These are phyloP conservation scores for Enteromius anoplus DNA, from an alignment of 2,797 vertebrate genomes.

Conservation along the genomic window DNA sequence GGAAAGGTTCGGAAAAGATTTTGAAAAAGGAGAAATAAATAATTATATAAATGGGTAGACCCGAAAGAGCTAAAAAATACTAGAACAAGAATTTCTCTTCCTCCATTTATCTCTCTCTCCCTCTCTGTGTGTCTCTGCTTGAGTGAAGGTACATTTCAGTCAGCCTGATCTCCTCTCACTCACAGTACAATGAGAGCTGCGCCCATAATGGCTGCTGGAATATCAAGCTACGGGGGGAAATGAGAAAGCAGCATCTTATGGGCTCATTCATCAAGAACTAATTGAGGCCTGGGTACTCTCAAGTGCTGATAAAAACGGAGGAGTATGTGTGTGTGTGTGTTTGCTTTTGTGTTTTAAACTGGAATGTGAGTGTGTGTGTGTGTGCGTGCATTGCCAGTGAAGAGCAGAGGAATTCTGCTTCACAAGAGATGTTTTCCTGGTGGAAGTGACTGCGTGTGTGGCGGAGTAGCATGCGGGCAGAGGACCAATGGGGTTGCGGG, in stretches of 20 bases:
- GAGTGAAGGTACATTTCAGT: constrained; percentile 50
- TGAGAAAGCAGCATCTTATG: constrained; percentile 93
- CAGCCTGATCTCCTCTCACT: constrained; percentile 75
- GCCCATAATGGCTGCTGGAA: constrained; percentile 92
- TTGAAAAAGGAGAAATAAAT: background rate
- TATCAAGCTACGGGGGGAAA: constrained; percentile 91
- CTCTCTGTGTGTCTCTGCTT: constrained; percentile 19
- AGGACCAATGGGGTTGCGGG: constrained; percentile 66
- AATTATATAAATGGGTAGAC: background rate
- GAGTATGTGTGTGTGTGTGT: constrained; percentile 52
- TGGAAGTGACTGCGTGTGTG: constrained; percentile 83
- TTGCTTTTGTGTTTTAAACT: constrained; percentile 47
- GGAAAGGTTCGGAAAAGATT: background rate
- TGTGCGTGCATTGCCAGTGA: constrained; percentile 70
- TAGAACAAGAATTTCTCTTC: background rate
- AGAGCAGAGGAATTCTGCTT: constrained; percentile 83
- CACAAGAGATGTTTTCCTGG: constrained; percentile 84
- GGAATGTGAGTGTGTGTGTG: constrained; percentile 39
- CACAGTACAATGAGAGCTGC: constrained; percentile 89
- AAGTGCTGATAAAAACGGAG: constrained; percentile 88
- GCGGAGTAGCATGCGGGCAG: constrained; percentile 79
- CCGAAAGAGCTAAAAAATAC: constrained; percentile 7
- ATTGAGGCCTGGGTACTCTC: constrained; percentile 96
- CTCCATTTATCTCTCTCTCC: constrained; percentile 15
- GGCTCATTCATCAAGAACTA: constrained; percentile 99